Conservation (phyloP, 2,113 vertebrate species). For the Choloepus hoffmanni region DNA sequence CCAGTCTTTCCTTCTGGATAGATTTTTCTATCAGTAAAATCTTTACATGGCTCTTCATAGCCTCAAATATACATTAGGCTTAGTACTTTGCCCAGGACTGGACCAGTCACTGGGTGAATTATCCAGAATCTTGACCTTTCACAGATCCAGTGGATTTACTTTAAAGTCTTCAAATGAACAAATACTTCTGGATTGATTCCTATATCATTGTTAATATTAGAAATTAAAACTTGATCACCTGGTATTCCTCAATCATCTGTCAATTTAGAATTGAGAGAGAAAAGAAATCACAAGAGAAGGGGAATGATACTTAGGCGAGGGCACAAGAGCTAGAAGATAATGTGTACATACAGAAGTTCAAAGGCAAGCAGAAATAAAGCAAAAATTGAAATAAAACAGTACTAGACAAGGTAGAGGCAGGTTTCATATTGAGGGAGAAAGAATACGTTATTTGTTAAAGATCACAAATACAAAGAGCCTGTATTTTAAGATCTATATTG, state of each 20-base stretch:
- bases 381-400: too few relatives aligned
- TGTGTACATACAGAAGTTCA: neutral
- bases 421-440: neutral
- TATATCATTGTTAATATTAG: neutral
- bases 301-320: neutral
- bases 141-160: neutral
- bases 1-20: too few relatives aligned
- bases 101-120: neutral
- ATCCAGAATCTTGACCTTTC: neutral
- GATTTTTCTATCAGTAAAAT: neutral
- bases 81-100: neutral
- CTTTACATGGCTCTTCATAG: neutral
- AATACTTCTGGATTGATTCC: neutral
- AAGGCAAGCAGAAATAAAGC: neutral
- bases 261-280: neutral
- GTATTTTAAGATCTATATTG: neutral
- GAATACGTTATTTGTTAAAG: neutral
- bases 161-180: neutral
- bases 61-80: neutral
- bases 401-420: neutral
- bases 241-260: neutral
- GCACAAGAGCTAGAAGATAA: neutral
- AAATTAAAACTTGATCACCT: constrained; percentile 12
- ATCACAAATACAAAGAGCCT: neutral
- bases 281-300: neutral